phyloP scores from a whole-genome alignment of 2,113 vertebrate genomes.

The Catharus fuscescens region DNA sequence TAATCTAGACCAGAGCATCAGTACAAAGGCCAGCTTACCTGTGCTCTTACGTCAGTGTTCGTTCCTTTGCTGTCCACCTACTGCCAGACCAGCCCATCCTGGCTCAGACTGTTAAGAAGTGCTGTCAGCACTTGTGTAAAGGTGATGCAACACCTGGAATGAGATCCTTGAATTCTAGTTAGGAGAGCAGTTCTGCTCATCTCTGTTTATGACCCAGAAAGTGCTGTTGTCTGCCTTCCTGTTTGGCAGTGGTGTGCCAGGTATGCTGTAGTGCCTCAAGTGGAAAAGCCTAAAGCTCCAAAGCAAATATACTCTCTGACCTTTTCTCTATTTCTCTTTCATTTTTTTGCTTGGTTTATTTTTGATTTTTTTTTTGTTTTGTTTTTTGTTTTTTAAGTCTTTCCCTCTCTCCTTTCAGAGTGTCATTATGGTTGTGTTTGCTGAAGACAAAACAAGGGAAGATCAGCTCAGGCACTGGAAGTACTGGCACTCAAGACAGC shows the following conservation, averaged over 20 bases:
- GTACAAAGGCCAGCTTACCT: background rate
- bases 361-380: no score
- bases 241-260: background rate
- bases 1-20: background rate
- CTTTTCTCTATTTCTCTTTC: background rate
- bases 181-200: constrained; percentile 1
- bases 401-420: constrained; percentile 76
- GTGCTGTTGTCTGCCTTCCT: background rate
- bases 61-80: constrained; percentile 32
- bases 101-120: background rate
- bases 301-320: background rate
- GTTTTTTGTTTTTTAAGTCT: background rate
- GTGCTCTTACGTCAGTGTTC: background rate
- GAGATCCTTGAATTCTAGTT: constrained; percentile 2
- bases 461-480: constrained; percentile 98
- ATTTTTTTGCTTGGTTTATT: background rate
- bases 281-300: background rate
- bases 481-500: constrained; percentile 98
- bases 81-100: constrained; percentile 43
- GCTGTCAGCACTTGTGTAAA: constrained; percentile 50
- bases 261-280: background rate
- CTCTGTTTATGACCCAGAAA: constrained; percentile 38
- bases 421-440: constrained; percentile 98
- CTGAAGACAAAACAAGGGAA: constrained; percentile 96
- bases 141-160: constrained; percentile 41